These are phyloP conservation scores for Aphelenchoides avenae DNA, from an alignment of 1,140 invertebrate genomes.

Conservation along the genomic window DNA sequence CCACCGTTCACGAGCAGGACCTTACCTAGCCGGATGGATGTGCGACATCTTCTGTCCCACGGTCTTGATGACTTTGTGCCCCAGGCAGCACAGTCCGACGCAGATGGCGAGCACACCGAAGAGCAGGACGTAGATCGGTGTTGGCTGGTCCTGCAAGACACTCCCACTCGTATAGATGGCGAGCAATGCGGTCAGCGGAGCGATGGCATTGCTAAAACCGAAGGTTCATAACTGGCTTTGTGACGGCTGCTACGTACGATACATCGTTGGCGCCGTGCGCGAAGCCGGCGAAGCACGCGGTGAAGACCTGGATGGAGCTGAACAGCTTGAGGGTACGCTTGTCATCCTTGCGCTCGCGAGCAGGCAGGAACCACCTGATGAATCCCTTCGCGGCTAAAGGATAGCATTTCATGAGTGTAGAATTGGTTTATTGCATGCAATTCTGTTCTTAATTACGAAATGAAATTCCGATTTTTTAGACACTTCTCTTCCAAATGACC, in stretches of 20 bases:
- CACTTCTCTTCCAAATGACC: too few species aligned
- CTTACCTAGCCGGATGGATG: constrained; percentile 91
- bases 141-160: constrained; percentile 25
- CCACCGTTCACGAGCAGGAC: too few species aligned
- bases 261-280: constrained; percentile 45
- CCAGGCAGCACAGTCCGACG: constrained; percentile 90
- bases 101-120: constrained; percentile 92
- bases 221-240: constrained; percentile 8
- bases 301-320: constrained; percentile 29
- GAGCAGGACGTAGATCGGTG: constrained; percentile 64
- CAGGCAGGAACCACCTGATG: constrained; percentile 45
- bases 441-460: too few species aligned
- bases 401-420: too few species aligned
- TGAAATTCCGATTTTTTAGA: too few species aligned
- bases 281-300: constrained; percentile 46
- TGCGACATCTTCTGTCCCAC: constrained; percentile 89
- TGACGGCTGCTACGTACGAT: constrained; percentile 9
- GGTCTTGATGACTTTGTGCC: constrained; percentile 83
- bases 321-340: constrained; percentile 35
- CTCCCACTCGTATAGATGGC: constrained; percentile 67
- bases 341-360: constrained; percentile 37
- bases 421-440: too few species aligned
- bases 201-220: constrained; percentile 79
- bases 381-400: constrained; percentile 42
- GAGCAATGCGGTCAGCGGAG: constrained; percentile 86